Conservation (phyloP, 2,797 vertebrate species). For the Sebastes alutus region DNA sequence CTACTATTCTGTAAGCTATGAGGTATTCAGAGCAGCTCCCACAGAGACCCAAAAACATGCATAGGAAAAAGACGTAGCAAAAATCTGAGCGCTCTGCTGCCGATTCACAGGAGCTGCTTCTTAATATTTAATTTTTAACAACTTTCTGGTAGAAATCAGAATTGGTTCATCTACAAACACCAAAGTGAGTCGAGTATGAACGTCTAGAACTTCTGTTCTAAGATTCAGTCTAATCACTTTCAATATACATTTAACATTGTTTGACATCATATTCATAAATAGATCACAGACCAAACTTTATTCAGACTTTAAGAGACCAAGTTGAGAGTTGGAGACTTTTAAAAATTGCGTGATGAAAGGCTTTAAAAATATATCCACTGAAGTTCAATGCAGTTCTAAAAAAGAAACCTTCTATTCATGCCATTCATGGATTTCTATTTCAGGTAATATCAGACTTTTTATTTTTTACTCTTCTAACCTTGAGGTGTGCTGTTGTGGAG, state of each 20-base stretch:
- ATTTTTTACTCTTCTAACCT: slow-evolving; percentile 9
- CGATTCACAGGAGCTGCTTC: slow-evolving; percentile 11
- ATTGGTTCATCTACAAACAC: slow-evolving; percentile 5
- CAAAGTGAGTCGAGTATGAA: slow-evolving; percentile 3
- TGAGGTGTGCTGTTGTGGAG: slow-evolving; percentile 33
- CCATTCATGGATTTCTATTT: slow-evolving; percentile 22
- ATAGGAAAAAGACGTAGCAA: slow-evolving; percentile 31
- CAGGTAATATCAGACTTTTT: background rate
- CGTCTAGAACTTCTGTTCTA: background rate
- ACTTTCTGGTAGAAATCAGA: background rate
- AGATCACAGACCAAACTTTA: background rate
- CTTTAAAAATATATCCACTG: background rate
- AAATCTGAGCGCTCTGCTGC: slow-evolving; percentile 17
- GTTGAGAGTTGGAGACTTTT: background rate
- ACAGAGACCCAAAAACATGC: slow-evolving; percentile 21
- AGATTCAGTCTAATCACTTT: background rate
- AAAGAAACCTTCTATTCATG: background rate
- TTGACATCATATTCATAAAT: background rate
- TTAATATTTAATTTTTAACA: background rate
- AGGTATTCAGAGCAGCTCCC: slow-evolving; percentile 58
- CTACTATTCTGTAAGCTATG: slow-evolving; percentile 64
- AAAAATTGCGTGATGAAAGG: background rate
- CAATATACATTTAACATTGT: background rate
- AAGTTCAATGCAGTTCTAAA: background rate
- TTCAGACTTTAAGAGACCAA: background rate